Base-by-base conservation (phyloP, 2,113 vertebrate genomes). In the Ceuthmochares aereus region DNA sequence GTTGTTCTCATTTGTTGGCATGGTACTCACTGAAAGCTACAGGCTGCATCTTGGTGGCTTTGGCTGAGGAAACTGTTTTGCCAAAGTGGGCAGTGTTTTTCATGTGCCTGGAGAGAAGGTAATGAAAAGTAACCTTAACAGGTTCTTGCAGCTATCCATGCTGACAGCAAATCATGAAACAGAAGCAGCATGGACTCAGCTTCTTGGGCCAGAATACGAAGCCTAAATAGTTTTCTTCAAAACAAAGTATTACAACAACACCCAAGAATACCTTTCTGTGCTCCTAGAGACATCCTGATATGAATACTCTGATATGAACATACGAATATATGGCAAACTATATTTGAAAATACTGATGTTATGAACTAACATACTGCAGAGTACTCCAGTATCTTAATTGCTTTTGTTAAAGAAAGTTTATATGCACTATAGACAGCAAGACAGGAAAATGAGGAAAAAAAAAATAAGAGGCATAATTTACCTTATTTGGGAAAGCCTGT, bases 311-410 rank as follows among this genome's bases (percentile, higher is more conserved):
- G 95, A 70, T 13, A 45, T 40, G 40, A 40, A 40, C 40, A 40
- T 40, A 40, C 40, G 12, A 68, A 72, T 21, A 34, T 56, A 95
- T 29, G 7, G 40, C 13, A 91, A 92, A 58, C 4, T 26, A 13
- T 63, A 67, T 70, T 55, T 45, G 51, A 63, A 96, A 95, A 94
- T 62, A 95, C 37, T 55, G 64, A 64, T 83, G 32, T 45, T 95
- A 91, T 27, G 80, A 93, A 85, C 36, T 51, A 73, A 77, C n/a
- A 60, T 54, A 72, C 15, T 51, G 15, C 25, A 59, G 19, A 72
- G 30, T 19, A n/a, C 15, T 77, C 25, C 23, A 30, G 14, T 47
- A 83, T 27, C 15, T 58, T 67, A 11, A 16, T 75, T 42, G 47
- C 25, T 69, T 47, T 81, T 75, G 49, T 87, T 59, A 62, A 52